Percentiles rank a stretch among this genome's conserved stretches.
phyloP scores from a whole-genome alignment of 2,888 invertebrate species.

The Endotricha flammealis region DNA sequence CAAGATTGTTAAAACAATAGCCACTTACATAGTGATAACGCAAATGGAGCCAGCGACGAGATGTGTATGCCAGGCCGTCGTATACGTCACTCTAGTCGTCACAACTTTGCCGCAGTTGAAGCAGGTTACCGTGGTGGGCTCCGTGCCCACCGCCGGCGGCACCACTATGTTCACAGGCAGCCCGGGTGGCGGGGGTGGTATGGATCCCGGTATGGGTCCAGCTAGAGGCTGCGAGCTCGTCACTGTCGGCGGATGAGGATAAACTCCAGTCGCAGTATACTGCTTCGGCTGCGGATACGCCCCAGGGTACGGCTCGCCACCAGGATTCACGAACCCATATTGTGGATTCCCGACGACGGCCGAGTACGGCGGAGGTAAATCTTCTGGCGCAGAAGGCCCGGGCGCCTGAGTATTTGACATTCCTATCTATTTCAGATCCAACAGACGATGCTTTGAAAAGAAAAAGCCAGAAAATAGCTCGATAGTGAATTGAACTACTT shows the following conservation, averaged over 20 bases:
- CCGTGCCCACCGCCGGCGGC: constrained; percentile 61
- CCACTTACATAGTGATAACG: constrained; percentile 66
- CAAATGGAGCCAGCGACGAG: constrained; percentile 68
- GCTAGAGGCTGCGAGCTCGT: constrained; percentile 46
- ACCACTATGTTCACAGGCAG: constrained; percentile 55
- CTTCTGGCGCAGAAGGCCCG: constrained; percentile 48
- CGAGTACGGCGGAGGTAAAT: constrained; percentile 69
- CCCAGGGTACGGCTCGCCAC: constrained; percentile 25
- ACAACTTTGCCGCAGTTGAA: constrained; percentile 67
- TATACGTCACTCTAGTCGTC: constrained; percentile 67
- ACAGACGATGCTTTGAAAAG: constrained; percentile 1
- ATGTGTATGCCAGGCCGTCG: constrained; percentile 72
- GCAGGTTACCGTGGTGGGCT: constrained; percentile 66
- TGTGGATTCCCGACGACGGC: constrained; percentile 63
- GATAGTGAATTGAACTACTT: too few species aligned
- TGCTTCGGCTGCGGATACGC: constrained; percentile 47
- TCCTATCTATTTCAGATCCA: constrained; percentile 10
- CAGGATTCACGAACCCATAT: constrained; percentile 51
- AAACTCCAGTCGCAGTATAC: constrained; percentile 62
- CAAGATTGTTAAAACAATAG: not conserved
- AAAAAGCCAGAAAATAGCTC: too few species aligned
- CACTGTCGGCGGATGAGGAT: constrained; percentile 56
- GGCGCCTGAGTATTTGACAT: constrained; percentile 51
- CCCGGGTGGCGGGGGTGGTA: constrained; percentile 40
- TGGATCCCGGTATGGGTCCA: constrained; percentile 33